Percentiles rank a stretch among this genome's conserved stretches.
Conservation (phyloP, 1,140 invertebrate species). For the Acromyrmex charruanus region DNA sequence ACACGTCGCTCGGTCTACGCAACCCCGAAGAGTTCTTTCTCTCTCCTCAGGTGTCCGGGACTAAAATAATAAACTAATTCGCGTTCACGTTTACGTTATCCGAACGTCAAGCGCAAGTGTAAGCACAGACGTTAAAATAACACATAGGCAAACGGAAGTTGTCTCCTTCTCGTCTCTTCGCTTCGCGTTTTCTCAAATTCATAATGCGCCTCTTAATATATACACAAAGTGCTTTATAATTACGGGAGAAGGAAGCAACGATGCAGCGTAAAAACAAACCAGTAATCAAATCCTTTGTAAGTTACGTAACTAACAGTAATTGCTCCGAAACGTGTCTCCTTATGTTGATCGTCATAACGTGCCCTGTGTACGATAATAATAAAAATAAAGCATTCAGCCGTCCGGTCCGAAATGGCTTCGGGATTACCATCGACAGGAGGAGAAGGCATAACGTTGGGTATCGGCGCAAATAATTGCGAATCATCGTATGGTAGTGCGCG, state of each 20-base stretch:
- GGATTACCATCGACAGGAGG: conserved; percentile 26
- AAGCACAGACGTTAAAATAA: conserved; percentile 40
- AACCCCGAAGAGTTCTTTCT: conserved; percentile 12
- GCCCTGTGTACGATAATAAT: neutral
- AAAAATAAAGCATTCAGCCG: conserved; percentile 6
- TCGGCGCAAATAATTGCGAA: conserved; percentile 39
- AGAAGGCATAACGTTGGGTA: conserved; percentile 33
- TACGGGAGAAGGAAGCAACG: no score
- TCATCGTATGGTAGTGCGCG: conserved; percentile 41
- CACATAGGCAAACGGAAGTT: conserved; percentile 35
- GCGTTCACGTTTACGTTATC: conserved; percentile 43
- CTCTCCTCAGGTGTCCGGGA: conserved; percentile 30
- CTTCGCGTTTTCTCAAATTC: neutral
- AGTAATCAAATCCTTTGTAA: neutral
- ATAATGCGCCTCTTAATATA: neutral
- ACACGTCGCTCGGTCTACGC: neutral
- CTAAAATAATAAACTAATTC: conserved; percentile 60
- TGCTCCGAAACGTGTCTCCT: neutral
- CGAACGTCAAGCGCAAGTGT: conserved; percentile 29
- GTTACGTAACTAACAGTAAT: conserved; percentile 1
- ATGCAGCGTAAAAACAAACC: neutral
- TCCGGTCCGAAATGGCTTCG: neutral
- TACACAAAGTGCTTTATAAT: neutral
- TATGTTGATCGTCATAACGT: neutral
- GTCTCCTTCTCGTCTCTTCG: neutral